phyloP scores from a whole-genome alignment of 2,113 vertebrate genomes.

The Thinocorus orbignyianus region DNA sequence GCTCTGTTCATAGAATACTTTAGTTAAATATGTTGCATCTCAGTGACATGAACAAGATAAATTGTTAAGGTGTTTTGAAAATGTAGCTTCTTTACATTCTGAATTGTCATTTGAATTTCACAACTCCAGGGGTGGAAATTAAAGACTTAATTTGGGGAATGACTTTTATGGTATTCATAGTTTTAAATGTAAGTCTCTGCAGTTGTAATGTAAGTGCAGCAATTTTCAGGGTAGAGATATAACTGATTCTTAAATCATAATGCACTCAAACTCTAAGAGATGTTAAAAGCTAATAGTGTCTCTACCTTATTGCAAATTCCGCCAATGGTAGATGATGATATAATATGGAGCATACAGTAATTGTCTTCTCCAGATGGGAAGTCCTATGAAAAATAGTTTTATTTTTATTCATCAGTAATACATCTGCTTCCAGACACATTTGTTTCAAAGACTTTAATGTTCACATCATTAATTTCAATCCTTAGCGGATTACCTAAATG shows the following conservation, averaged over 20 bases:
- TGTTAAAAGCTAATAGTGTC: not conserved
- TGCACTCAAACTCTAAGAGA: not conserved
- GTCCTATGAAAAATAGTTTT: conserved; percentile 30
- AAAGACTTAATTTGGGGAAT: not conserved
- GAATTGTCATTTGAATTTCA: not conserved
- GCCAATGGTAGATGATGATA: not conserved
- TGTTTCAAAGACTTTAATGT: not conserved
- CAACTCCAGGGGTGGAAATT: not conserved
- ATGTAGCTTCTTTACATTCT: not conserved
- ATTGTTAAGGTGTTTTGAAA: not conserved
- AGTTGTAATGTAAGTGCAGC: not conserved
- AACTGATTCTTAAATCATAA: not conserved
- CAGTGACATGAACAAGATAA: not conserved
- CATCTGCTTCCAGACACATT: conserved; percentile 22
- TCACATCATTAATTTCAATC: conserved; percentile 26
- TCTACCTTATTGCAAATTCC: conserved; percentile 4
- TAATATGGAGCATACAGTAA: conserved; percentile 5
- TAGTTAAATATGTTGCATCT: not conserved
- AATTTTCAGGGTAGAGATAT: not conserved
- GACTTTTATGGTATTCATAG: not conserved
- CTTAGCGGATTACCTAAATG: not conserved
- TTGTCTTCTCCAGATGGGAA: conserved; percentile 54
- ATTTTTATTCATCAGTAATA: conserved; percentile 17
- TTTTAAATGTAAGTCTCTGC: not conserved
- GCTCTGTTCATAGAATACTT: not conserved